These are phyloP conservation scores for Porites rus DNA, from an alignment of 92 coral and sea anemone species.

Conservation along the genomic window DNA sequence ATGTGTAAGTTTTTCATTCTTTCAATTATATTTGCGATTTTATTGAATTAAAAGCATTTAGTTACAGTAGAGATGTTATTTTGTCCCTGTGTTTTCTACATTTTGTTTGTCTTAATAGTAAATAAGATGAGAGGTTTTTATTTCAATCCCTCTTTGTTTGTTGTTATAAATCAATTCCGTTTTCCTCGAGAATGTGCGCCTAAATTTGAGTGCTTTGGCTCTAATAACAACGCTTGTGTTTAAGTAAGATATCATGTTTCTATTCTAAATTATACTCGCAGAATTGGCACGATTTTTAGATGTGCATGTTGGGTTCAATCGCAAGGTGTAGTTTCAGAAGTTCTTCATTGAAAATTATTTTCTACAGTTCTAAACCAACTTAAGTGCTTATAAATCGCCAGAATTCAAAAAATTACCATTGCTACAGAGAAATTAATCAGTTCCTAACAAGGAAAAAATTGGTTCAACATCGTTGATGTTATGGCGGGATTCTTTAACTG, in stretches of 20 bases:
- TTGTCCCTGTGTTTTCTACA: background rate
- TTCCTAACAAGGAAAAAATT: too few species aligned
- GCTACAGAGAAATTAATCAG: background rate
- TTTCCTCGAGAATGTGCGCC: too few species aligned
- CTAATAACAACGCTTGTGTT: background rate
- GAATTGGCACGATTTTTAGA: background rate
- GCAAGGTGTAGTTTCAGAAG: too few species aligned
- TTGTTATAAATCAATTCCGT: background rate
- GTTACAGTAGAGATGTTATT: too few species aligned
- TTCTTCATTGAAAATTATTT: too few species aligned
- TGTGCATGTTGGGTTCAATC: background rate
- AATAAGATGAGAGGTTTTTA: background rate
- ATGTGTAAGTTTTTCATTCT: background rate
- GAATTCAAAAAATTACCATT: too few species aligned
- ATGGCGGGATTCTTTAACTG: slow-evolving; percentile 20
- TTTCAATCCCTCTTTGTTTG: background rate
- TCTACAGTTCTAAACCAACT: too few species aligned
- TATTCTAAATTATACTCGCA: background rate
- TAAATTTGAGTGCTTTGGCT: background rate
- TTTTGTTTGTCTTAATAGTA: background rate
- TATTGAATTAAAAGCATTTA: too few species aligned
- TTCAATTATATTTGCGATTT: background rate
- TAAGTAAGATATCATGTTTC: slow-evolving; percentile 6
- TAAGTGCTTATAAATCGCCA: too few species aligned
- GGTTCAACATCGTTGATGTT: background rate